phyloP scores from a whole-genome alignment of 1,140 invertebrate species.

The Aphis gossypii region DNA sequence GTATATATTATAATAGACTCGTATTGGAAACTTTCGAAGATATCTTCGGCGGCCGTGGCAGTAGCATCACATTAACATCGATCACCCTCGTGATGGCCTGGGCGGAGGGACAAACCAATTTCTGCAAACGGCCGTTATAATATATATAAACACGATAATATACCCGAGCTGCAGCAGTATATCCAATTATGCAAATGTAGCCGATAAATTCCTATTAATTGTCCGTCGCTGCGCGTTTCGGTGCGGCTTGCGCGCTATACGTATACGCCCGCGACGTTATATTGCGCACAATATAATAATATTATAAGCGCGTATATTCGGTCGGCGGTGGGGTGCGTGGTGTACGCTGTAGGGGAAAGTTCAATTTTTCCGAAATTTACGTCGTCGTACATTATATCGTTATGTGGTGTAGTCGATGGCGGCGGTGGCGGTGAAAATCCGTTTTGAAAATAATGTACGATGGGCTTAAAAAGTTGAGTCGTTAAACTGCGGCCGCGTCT shows the following conservation, averaged over 20 bases:
- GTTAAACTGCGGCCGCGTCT: constrained; percentile 33
- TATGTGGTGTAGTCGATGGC: background rate
- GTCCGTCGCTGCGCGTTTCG: background rate
- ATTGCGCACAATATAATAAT: background rate
- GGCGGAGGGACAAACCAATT: background rate
- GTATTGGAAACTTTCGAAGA: constrained; percentile 49
- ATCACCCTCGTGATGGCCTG: background rate
- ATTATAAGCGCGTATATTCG: background rate
- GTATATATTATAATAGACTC: background rate
- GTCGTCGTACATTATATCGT: constrained; percentile 2
- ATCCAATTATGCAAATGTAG: constrained; percentile 57
- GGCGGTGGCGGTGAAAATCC: background rate
- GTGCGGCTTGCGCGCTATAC: background rate
- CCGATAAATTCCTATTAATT: constrained; percentile 58
- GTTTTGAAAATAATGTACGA: constrained; percentile 48
- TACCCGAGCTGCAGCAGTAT: background rate
- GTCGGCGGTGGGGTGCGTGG: background rate
- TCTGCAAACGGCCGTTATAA: background rate
- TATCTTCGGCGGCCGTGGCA: background rate
- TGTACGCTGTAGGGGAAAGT: background rate
- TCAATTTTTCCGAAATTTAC: constrained; percentile 41
- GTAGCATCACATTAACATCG: constrained; percentile 29
- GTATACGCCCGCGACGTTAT: background rate
- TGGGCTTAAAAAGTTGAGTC: constrained; percentile 52
- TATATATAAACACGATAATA: background rate